Percentiles rank a stretch among this genome's conserved stretches.
Evolutionary conservation across 2,113 vertebrate species (phyloP).

Genomic region (Sebastes fasciatus): DNA sequence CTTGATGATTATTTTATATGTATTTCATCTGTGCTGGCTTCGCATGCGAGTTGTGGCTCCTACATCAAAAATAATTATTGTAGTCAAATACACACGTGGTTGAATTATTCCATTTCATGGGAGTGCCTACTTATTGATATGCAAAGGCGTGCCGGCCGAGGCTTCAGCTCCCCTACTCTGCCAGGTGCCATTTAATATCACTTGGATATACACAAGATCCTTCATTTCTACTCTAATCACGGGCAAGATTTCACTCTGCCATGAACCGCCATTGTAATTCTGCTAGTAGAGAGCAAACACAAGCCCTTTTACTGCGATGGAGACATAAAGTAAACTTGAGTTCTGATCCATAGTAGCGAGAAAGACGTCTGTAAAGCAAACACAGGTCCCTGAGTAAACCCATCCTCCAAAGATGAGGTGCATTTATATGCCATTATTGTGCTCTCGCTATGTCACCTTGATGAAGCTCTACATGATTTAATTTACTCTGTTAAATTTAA

Average conservation of each 20-base stretch:
- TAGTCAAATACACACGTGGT: slow-evolving; percentile 16
- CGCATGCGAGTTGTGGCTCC: not conserved
- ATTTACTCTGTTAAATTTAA: slow-evolving; percentile 44
- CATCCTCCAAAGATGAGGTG: slow-evolving; percentile 30
- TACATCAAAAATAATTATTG: slow-evolving; percentile 28
- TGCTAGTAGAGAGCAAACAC: slow-evolving; percentile 40
- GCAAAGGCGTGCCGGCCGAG: slow-evolving; percentile 49
- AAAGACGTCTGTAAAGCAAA: slow-evolving; percentile 56
- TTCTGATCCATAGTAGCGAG: slow-evolving; percentile 30
- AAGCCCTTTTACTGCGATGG: slow-evolving; percentile 3
- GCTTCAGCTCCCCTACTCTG: slow-evolving; percentile 59
- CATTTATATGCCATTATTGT: slow-evolving; percentile 65
- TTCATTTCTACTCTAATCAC: slow-evolving; percentile 76
- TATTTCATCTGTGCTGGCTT: not conserved
- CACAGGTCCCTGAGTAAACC: slow-evolving; percentile 35
- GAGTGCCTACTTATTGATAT: slow-evolving; percentile 67
- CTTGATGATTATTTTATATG: not conserved
- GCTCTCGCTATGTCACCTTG: slow-evolving; percentile 61
- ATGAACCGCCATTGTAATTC: slow-evolving; percentile 56
- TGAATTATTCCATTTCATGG: slow-evolving; percentile 68
- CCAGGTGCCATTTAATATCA: slow-evolving; percentile 73
- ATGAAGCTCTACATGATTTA: slow-evolving; percentile 44
- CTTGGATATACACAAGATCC: slow-evolving; percentile 72
- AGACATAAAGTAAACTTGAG: slow-evolving; percentile 38
- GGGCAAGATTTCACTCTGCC: slow-evolving; percentile 50